A percentile compares a stretch with the other conserved stretches of the same genome.
phyloP scores from a whole-genome alignment of 2,113 vertebrate species.

The Chionomys nivalis region DNA sequence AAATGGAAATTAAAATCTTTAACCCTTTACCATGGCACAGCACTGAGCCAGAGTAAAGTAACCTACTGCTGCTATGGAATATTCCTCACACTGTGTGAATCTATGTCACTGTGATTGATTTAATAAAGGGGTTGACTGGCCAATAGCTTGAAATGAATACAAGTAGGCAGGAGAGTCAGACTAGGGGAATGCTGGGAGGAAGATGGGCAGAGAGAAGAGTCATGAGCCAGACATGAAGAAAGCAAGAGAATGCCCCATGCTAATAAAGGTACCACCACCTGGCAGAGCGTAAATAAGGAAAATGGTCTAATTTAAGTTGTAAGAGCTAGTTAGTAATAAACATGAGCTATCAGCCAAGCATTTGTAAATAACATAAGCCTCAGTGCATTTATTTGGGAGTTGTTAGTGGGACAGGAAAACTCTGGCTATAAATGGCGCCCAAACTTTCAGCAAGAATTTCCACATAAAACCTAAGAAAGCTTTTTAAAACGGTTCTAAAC shows the following conservation, averaged over 20 bases:
- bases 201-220: background rate
- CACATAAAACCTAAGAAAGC: too few species aligned
- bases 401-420: too few species aligned
- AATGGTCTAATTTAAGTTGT: background rate
- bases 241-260: background rate
- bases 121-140: background rate
- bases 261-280: background rate
- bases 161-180: background rate
- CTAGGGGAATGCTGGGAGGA: background rate
- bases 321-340: too few species aligned
- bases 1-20: background rate
- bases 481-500: too few species aligned
- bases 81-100: background rate
- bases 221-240: background rate
- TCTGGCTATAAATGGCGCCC: too few species aligned
- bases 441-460: too few species aligned
- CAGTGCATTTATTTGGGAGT: too few species aligned
- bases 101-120: background rate
- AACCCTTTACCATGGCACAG: background rate
- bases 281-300: background rate
- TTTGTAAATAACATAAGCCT: too few species aligned
- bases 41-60: background rate
- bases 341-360: too few species aligned
- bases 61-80: background rate
- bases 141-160: background rate